These are phyloP conservation scores for Diachasma alloeum DNA, from an alignment of 1,140 invertebrate species.

Conservation along the genomic window DNA sequence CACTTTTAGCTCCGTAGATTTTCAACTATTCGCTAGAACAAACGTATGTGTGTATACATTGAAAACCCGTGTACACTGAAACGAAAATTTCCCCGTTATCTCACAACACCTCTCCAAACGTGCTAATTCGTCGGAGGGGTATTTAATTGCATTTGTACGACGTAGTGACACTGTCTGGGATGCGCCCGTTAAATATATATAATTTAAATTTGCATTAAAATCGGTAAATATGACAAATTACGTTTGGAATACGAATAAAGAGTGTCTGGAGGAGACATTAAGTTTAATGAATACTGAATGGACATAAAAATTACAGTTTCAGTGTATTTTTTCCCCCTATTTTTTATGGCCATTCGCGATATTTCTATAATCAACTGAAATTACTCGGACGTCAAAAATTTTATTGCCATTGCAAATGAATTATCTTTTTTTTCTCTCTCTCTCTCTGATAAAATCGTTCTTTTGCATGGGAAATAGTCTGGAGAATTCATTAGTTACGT, in stretches of 20 bases:
- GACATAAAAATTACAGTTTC: neutral
- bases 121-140: neutral
- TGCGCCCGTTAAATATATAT: neutral
- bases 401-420: too few species aligned
- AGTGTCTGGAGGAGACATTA: neutral
- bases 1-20: slow-evolving; percentile 24
- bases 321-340: neutral
- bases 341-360: neutral
- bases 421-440: too few species aligned
- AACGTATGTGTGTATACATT: neutral
- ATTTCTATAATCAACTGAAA: neutral
- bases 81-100: slow-evolving; percentile 11
- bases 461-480: too few species aligned
- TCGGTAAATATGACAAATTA: slow-evolving; percentile 5
- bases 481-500: neutral
- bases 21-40: neutral
- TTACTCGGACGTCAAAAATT: neutral
- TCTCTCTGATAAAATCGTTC: too few species aligned
- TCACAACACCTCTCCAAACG: neutral
- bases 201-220: slow-evolving; percentile 1
- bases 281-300: neutral
- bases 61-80: neutral
- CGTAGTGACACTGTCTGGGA: neutral
- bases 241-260: neutral
- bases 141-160: slow-evolving; percentile 7